Evolutionary conservation across 2,888 invertebrate genomes (phyloP).

Genomic region (Neoitamus cyanurus): DNA sequence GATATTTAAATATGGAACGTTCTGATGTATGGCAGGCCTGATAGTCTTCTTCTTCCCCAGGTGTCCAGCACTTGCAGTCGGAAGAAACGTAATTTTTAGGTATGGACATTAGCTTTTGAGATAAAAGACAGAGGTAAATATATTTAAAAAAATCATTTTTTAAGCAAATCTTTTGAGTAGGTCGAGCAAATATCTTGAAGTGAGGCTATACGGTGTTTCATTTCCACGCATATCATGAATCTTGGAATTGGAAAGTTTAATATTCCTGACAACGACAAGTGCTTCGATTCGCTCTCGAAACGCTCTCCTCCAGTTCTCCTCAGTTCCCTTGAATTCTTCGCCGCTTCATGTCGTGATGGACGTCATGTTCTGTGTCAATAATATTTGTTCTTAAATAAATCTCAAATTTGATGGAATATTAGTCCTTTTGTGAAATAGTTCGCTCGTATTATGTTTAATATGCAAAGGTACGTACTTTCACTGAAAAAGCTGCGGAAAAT

Average conservation of each 20-base stretch:
- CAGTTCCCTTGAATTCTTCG: slow-evolving; percentile 6
- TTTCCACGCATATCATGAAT: neutral
- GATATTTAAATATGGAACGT: neutral
- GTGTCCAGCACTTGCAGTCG: neutral
- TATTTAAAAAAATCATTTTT: neutral
- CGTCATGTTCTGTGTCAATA: slow-evolving; percentile 13
- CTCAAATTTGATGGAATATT: neutral
- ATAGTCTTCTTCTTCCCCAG: neutral
- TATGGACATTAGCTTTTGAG: no score
- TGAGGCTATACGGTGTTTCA: neutral
- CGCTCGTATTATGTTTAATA: neutral
- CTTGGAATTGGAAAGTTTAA: neutral
- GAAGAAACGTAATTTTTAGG: no score
- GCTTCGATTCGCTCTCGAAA: neutral
- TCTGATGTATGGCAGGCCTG: neutral
- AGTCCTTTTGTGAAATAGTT: neutral
- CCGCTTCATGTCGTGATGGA: neutral
- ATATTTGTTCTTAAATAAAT: neutral
- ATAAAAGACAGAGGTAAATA: no score
- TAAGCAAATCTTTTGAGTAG: neutral
- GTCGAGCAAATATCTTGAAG: neutral
- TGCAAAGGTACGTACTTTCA: slow-evolving; percentile 1
- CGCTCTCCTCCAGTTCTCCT: neutral
- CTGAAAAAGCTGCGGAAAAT: neutral
- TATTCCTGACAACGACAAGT: neutral